phyloP scores from a whole-genome alignment of 2,888 invertebrate genomes.

The Heteromurus nitidus region DNA sequence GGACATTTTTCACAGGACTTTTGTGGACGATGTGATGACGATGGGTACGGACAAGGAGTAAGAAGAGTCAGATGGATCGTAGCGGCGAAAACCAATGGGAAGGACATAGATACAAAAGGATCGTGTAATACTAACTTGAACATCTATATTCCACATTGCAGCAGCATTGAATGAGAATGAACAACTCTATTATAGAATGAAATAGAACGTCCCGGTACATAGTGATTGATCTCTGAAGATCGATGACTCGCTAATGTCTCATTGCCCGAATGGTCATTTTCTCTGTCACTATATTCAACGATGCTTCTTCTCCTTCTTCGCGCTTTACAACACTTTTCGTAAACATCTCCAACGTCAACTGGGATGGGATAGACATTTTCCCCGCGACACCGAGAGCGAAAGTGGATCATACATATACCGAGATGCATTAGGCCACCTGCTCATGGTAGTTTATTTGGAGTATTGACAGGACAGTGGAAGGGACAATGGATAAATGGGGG shows the following conservation, averaged over 20 bases:
- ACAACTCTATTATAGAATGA: slow-evolving; percentile 8
- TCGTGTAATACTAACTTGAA: too few species aligned
- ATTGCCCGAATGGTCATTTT: slow-evolving; percentile 73
- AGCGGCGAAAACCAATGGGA: too few species aligned
- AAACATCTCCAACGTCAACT: slow-evolving; percentile 22
- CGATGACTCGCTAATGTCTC: slow-evolving; percentile 74
- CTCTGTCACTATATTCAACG: slow-evolving; percentile 68
- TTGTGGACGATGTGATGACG: too few species aligned
- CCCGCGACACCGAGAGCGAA: background rate
- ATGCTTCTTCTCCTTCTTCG: slow-evolving; percentile 25
- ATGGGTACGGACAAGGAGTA: too few species aligned
- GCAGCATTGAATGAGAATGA: too few species aligned
- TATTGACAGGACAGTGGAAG: slow-evolving; percentile 48
- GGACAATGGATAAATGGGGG: slow-evolving; percentile 63
- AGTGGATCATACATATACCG: background rate
- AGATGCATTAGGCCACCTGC: slow-evolving; percentile 32
- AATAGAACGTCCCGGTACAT: slow-evolving; percentile 48
- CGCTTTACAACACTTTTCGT: too few species aligned
- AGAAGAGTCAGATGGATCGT: too few species aligned
- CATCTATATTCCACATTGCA: too few species aligned
- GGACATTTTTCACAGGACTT: too few species aligned
- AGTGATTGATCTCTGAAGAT: slow-evolving; percentile 73
- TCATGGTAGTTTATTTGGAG: slow-evolving; percentile 20
- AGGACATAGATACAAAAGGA: too few species aligned
- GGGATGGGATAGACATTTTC: background rate